phyloP scores from a whole-genome alignment of 2,797 vertebrate species.

The Melanitta fusca region DNA sequence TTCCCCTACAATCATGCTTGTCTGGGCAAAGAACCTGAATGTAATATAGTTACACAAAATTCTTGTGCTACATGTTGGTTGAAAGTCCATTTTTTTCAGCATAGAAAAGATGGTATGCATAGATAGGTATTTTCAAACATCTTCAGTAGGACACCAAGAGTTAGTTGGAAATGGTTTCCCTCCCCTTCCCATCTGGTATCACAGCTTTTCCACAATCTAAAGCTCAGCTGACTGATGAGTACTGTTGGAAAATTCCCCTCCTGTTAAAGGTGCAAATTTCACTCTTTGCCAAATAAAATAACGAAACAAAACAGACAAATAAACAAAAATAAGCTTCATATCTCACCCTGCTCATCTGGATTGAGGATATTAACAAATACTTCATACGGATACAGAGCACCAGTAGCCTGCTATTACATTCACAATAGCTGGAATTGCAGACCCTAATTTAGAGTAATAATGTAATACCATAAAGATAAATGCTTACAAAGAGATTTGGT shows the following conservation, averaged over 20 bases:
- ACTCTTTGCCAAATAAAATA: neutral
- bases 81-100: neutral
- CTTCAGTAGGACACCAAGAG: neutral
- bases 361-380: neutral
- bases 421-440: constrained; percentile 27
- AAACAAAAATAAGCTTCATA: neutral
- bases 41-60: constrained; percentile 13
- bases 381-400: neutral
- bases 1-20: constrained; percentile 44
- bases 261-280: neutral
- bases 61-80: constrained; percentile 16
- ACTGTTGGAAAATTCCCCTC: neutral
- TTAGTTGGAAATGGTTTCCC: neutral
- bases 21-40: constrained; percentile 33
- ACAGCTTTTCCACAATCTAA: neutral
- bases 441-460: constrained; percentile 11
- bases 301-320: neutral
- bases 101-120: neutral
- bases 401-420: constrained; percentile 8
- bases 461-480: neutral
- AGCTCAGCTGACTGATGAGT: neutral
- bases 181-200: neutral
- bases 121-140: constrained; percentile 27
- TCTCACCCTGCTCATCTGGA: neutral
- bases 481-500: neutral